phyloP scores from a whole-genome alignment of 2,888 invertebrate genomes.

The Sinohyriopsis cumingii region DNA sequence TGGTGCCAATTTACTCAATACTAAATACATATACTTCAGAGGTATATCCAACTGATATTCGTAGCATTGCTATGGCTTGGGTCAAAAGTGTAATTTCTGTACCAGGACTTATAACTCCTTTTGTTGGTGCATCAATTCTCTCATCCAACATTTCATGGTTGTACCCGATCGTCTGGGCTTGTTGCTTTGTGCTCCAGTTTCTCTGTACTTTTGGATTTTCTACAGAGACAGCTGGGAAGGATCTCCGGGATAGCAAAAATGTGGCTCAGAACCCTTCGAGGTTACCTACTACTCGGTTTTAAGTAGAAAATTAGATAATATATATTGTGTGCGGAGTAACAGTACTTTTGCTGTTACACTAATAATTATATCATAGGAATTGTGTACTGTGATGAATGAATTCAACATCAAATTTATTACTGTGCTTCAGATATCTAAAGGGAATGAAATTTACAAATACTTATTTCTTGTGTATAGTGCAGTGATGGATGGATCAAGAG shows the following conservation, averaged over 20 bases:
- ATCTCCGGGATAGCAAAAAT: constrained; percentile 37
- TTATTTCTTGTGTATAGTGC: no score
- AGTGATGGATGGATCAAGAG: no score
- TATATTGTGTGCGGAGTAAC: no score
- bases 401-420: no score
- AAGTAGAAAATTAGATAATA: no score
- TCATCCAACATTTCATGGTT: constrained; percentile 53
- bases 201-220: constrained; percentile 46
- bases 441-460: no score
- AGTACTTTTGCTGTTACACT: no score
- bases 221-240: constrained; percentile 52
- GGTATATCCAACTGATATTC: constrained; percentile 54
- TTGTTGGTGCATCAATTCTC: constrained; percentile 55
- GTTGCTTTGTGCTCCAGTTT: constrained; percentile 53
- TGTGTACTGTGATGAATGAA: no score
- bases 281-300: no score
- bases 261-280: not conserved
- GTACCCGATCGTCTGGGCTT: constrained; percentile 58
- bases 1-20: constrained; percentile 64
- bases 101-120: constrained; percentile 57
- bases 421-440: no score
- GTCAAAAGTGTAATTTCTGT: constrained; percentile 56
- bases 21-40: constrained; percentile 63
- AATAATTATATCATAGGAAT: no score
- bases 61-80: constrained; percentile 61